These are phyloP conservation scores for Phrynocephalus versicolor DNA, from an alignment of 2,113 vertebrate genomes.

Conservation along the genomic window DNA sequence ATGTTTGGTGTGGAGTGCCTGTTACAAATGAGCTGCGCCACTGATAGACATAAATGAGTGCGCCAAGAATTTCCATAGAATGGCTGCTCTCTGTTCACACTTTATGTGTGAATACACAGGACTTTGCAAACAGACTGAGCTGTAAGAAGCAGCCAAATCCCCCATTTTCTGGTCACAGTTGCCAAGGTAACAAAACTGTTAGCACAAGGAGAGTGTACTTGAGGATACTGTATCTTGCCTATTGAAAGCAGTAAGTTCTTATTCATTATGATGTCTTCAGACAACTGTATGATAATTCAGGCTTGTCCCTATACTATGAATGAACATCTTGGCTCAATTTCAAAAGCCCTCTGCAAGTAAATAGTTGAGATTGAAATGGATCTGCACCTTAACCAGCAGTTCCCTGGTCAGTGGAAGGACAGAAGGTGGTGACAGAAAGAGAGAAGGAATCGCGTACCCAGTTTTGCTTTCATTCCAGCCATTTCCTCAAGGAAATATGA, in stretches of 20 bases:
- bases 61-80: too few species aligned
- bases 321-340: background rate
- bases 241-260: background rate
- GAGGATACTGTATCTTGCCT: background rate
- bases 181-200: too few species aligned
- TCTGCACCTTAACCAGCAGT: background rate
- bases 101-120: too few species aligned
- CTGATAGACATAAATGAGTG: too few species aligned
- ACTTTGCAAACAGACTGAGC: background rate
- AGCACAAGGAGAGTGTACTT: too few species aligned
- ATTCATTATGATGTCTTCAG: background rate
- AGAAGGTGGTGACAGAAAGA: background rate
- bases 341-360: background rate
- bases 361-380: background rate
- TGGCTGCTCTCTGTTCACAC: too few species aligned
- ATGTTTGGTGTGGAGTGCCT: too few species aligned
- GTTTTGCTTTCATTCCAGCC: background rate
- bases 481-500: background rate
- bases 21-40: too few species aligned
- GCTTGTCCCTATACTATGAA: background rate
- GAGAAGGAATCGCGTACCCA: background rate
- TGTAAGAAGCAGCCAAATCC: background rate
- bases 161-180: background rate
- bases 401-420: background rate
- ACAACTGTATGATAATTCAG: background rate